Evolutionary conservation across 2,888 invertebrate species (phyloP), one percentile per base, ranked within the genome.

Genomic region (Dryobota labecula): DNA sequence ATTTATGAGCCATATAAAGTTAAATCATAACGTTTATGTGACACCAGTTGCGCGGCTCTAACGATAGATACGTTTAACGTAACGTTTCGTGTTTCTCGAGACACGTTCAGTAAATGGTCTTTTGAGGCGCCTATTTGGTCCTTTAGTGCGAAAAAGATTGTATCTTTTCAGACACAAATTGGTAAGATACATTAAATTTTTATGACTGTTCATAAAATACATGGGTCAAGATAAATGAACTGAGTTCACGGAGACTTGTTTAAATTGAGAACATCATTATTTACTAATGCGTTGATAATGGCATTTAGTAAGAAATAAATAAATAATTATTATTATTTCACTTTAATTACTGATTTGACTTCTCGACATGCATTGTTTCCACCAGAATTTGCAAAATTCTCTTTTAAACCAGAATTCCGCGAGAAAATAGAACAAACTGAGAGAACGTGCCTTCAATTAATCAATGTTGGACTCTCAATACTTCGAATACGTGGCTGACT

Each of bases 1-100:
- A 84, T 84, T 84, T 84, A 84, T 62, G 75, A 71, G 75, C 76
- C 61, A 58, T 81, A 81, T 81, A 84, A 84, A 84, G 77, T 84
- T 84, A 71, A 78, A 79, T 77, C 77, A 68, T 83, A 74, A 84
- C 75, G 69, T 84, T 83, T 74, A 84, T 74, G 76, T 69, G 74
- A 80, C 84, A 83, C 84, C 83, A 74, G 84, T 84, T 84, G 84
- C 84, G 70, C 58, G 47, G 51, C n/a, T 58, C 61, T 80, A 75
- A 84, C 76, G 84, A 78, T 78, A 76, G 70, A 71, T 74, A 81
- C 66, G 69, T 54, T 56, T 63, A 49, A 58, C 61, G 71, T 61
- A 33, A 68, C 60, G 60, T 47, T 64, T 54, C 61, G 63, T 73
- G 63, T 72, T 69, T 64, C 66, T 62, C 45, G 45, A 69, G 68